A percentile compares a stretch with the other conserved stretches of the same genome.
Conservation (phyloP, 53 echinoderm and acorn worm species). For the Luidia sarsii region DNA sequence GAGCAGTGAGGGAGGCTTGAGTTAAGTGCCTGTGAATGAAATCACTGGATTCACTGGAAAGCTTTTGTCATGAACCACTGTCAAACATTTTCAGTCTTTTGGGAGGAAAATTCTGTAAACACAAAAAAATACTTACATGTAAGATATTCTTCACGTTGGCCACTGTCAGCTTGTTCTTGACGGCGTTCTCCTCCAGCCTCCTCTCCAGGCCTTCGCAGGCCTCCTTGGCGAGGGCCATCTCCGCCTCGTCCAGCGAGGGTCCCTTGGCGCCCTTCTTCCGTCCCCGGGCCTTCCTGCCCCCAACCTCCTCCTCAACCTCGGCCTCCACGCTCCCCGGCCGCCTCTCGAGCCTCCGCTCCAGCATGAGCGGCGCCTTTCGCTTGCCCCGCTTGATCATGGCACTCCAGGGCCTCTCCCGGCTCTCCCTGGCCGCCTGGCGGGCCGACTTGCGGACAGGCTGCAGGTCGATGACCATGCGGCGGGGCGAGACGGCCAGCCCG, state of each 20-base stretch:
- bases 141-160: slow-evolving; percentile 94
- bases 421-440: slow-evolving; percentile 40
- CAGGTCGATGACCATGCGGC: slow-evolving; percentile 44
- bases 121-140: slow-evolving; percentile 99
- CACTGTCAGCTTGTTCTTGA: slow-evolving; percentile 88
- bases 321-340: neutral
- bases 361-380: too few relatives aligned
- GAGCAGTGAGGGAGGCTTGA: too few relatives aligned
- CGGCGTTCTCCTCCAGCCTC: slow-evolving; percentile 84
- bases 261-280: slow-evolving; percentile 23
- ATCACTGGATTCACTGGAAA: too few relatives aligned
- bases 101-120: too few relatives aligned
- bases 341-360: slow-evolving; percentile 1
- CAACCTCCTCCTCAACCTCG: slow-evolving; percentile 1
- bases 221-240: slow-evolving; percentile 43
- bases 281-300: slow-evolving; percentile 1
- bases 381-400: slow-evolving; percentile 58
- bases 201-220: slow-evolving; percentile 66
- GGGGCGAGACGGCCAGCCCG: neutral
- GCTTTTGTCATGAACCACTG: too few relatives aligned
- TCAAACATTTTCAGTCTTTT: too few relatives aligned
- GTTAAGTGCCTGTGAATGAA: too few relatives aligned
- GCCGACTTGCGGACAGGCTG: slow-evolving; percentile 51
- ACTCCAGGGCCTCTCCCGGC: slow-evolving; percentile 28
- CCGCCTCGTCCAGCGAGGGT: slow-evolving; percentile 42